Evolutionary conservation across 2,113 vertebrate species (phyloP).

Genomic region (Aix galericulata): DNA sequence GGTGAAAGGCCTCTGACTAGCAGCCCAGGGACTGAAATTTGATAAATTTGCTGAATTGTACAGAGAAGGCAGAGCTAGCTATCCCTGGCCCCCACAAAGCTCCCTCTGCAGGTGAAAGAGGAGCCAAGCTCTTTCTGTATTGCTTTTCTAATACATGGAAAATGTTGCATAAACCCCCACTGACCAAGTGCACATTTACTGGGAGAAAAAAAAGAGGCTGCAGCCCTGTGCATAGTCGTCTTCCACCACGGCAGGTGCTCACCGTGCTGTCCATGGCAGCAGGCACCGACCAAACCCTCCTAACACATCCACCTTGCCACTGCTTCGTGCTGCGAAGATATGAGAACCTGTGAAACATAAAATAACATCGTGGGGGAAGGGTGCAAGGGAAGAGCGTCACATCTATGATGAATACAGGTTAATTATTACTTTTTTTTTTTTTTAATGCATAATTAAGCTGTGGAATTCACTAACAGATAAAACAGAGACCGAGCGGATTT

Average conservation of each 20-base stretch:
- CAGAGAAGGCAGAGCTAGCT: neutral
- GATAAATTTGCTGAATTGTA: neutral
- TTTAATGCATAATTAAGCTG: neutral
- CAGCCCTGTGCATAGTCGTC: neutral
- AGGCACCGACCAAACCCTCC: neutral
- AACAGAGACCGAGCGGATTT: neutral
- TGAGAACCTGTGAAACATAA: fast-evolving
- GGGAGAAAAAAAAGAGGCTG: neutral
- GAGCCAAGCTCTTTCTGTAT: neutral
- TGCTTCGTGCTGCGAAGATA: neutral
- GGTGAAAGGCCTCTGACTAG: neutral
- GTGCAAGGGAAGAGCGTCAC: neutral
- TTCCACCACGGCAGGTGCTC: neutral
- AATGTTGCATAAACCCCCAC: neutral
- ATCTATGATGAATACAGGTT: neutral
- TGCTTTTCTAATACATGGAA: neutral
- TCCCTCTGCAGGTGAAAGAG: conserved; percentile 31
- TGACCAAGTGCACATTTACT: neutral
- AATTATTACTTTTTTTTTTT: neutral
- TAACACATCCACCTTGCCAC: neutral
- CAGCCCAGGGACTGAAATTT: neutral
- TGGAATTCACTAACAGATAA: neutral
- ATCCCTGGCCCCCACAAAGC: neutral
- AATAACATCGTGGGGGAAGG: neutral
- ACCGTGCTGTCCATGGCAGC: fast-evolving